Percentiles rank a stretch among this genome's conserved stretches.
Conservation (phyloP, 2,113 vertebrate species). For the Aptenodytes forsteri region DNA sequence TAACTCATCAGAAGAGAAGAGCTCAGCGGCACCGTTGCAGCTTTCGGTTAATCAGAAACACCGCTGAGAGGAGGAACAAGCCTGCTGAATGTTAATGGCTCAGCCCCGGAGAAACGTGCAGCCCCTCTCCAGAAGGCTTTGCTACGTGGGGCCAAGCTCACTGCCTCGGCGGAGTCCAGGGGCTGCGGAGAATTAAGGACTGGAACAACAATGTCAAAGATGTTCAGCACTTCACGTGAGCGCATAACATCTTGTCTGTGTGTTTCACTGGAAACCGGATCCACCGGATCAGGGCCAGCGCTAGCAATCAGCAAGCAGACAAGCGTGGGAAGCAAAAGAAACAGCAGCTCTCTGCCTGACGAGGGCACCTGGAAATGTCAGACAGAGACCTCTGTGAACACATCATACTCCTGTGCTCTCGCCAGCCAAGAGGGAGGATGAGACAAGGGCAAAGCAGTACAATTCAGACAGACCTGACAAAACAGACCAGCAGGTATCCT, state of each 20-base stretch:
- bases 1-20: neutral
- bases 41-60: neutral
- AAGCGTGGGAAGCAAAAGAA: neutral
- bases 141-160: accelerated
- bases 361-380: neutral
- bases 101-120: accelerated
- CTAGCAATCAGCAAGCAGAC: neutral
- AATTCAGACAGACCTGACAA: neutral
- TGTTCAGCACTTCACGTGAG: accelerated
- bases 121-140: neutral
- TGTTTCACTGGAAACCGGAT: neutral
- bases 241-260: accelerated
- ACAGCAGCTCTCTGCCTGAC: accelerated
- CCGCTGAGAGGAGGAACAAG: neutral
- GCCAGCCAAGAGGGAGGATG: neutral
- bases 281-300: accelerated
- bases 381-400: neutral
- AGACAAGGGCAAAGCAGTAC: neutral
- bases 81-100: neutral
- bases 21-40: neutral
- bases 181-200: neutral
- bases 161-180: accelerated
- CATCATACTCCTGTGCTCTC: accelerated
- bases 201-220: neutral
- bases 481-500: neutral